Evolutionary conservation across 2,888 invertebrate species (phyloP), one percentile per base, ranked within the genome.

Genomic region (Brachyptera putata): DNA sequence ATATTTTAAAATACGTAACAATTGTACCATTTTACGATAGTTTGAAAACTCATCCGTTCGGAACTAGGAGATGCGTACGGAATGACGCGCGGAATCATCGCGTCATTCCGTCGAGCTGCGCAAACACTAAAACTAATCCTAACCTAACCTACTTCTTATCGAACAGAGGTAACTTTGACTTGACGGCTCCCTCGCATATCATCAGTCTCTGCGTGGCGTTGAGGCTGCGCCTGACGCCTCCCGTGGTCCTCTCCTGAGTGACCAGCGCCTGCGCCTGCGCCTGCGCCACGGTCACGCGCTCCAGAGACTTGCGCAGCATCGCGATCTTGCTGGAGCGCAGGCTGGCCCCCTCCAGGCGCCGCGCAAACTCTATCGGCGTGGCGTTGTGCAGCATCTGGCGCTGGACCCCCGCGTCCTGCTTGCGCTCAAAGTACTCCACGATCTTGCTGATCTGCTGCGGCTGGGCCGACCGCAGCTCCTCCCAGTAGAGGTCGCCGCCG

Each of bases 351-450:
- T 66, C 64, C 60, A 64, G 58, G 21, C 63, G 63, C 13, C 63
- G 43, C 13, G 64, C 64, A 46, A 66, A 62, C 16, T 64, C 64
- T 24, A 64, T n/a, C 9, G 64, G 59, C 13, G 62, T 63, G 21
- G 34, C 16, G 24, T 36, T 48, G 11, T 57, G 49, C n/a, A 3
- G 39, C 1, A 21, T 58, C 36, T 34, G 41, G 14, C 53, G 36
- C 36, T 61, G 63, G 25, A 56, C 14, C 55, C 57, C n/a, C 25
- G 55, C 25, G 24, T 60, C 62, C 46, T 76, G 71, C 72, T 90
- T 87, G 50, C 88, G 79, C 75, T 93, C 92, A 75, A 93, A 92
- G 74, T 92, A 92, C 70, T 92, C 91, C 25, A 93, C 92, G 67
- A 92, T 92, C 70, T 85, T 85, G 53, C 89, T 86, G 67, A 91